These are phyloP conservation scores for Neotragus pygmaeus DNA, from an alignment of 2,113 vertebrate genomes.

Conservation along the genomic window DNA sequence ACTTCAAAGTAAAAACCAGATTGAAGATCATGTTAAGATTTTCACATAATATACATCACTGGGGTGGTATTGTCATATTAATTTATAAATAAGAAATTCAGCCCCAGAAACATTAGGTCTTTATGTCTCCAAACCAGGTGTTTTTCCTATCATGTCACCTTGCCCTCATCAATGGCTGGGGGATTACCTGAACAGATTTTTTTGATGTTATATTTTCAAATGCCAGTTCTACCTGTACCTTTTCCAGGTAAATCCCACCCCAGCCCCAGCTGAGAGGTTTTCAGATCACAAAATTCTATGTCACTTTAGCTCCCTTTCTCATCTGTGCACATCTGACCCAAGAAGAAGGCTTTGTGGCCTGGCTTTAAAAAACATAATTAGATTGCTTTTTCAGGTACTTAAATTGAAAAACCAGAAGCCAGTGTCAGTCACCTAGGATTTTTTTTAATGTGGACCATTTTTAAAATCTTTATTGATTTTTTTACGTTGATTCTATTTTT, in stretches of 20 bases:
- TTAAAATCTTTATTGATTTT: neutral
- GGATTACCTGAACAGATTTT: neutral
- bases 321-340: rapidly evolving
- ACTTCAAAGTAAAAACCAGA: neutral
- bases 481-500: neutral
- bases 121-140: neutral
- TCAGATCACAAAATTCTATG: neutral
- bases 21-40: neutral
- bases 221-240: neutral
- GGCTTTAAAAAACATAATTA: neutral
- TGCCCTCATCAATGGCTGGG: neutral
- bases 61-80: neutral
- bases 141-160: neutral
- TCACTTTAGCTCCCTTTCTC: neutral
- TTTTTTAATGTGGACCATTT: neutral
- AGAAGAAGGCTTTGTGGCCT: neutral
- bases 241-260: neutral
- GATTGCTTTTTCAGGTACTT: neutral
- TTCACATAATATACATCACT: neutral
- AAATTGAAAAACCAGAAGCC: neutral
- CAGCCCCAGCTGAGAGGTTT: neutral
- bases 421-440: neutral
- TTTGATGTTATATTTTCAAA: neutral
- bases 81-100: neutral
- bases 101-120: neutral